phyloP scores from a whole-genome alignment of 2,888 invertebrate genomes.

The Norana najaformis region DNA sequence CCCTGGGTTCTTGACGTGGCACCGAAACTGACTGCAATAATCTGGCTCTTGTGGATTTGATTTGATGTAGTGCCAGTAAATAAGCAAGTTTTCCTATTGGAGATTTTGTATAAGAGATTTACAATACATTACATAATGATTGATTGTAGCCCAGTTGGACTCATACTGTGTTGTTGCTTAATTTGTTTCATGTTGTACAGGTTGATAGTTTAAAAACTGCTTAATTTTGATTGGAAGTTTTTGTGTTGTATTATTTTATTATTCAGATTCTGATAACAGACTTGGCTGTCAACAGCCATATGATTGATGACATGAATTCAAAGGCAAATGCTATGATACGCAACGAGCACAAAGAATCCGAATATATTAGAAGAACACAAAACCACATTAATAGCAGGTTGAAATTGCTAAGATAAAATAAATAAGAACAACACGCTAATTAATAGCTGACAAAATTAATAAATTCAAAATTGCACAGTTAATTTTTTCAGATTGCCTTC shows the following conservation, averaged over 20 bases:
- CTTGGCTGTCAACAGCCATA: slow-evolving; percentile 86
- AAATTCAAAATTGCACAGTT: background rate
- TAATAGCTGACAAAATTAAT: background rate
- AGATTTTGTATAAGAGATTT: too few relatives aligned
- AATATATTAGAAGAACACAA: slow-evolving; percentile 76
- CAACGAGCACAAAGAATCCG: slow-evolving; percentile 83
- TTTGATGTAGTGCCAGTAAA: background rate
- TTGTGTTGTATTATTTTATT: slow-evolving; percentile 49
- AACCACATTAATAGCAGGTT: slow-evolving; percentile 80
- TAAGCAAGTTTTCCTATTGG: too few relatives aligned
- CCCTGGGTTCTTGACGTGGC: too few relatives aligned
- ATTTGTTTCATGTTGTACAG: background rate
- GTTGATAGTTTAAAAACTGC: background rate
- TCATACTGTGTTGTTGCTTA: background rate
- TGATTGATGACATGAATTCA: slow-evolving; percentile 84
- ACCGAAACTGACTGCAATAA: too few relatives aligned
- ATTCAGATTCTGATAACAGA: slow-evolving; percentile 88
- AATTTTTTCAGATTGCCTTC: background rate
- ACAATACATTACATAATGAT: background rate
- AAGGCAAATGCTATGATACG: slow-evolving; percentile 81
- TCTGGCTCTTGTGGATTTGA: background rate
- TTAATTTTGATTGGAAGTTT: slow-evolving; percentile 2
- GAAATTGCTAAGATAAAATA: slow-evolving; percentile 32
- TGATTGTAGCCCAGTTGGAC: too few relatives aligned
- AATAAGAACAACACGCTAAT: background rate